phyloP scores from a whole-genome alignment of 2,113 vertebrate species.

The Mugil cephalus region DNA sequence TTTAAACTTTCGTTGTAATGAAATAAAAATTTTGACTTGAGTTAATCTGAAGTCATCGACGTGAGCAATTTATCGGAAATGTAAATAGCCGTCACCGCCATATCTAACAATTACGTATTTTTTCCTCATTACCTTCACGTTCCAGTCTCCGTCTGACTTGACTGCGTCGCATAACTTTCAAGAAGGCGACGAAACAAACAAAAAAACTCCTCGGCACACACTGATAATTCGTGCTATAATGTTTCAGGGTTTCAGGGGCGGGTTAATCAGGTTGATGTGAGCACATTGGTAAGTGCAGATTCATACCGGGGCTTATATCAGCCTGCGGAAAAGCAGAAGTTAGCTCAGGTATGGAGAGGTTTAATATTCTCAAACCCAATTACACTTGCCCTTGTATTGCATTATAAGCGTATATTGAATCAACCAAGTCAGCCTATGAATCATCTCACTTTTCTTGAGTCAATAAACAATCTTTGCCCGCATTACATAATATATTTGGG shows the following conservation, averaged over 20 bases:
- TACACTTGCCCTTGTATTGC: slow-evolving; percentile 68
- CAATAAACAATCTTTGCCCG: slow-evolving; percentile 56
- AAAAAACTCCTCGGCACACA: neutral
- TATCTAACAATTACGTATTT: neutral
- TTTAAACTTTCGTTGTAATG: too few relatives aligned
- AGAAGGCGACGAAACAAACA: neutral
- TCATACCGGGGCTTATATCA: slow-evolving; percentile 57
- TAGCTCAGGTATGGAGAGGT: slow-evolving; percentile 73
- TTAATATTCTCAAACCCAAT: slow-evolving; percentile 76
- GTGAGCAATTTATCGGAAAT: too few relatives aligned
- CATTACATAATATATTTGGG: slow-evolving; percentile 42
- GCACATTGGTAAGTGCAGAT: slow-evolving; percentile 53
- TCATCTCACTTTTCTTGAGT: slow-evolving; percentile 69
- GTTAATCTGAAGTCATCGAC: too few relatives aligned
- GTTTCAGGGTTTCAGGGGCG: slow-evolving; percentile 35
- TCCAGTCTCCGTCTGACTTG: neutral
- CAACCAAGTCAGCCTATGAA: slow-evolving; percentile 64
- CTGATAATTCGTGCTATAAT: slow-evolving; percentile 12
- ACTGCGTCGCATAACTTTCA: neutral
- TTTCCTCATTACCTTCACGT: neutral
- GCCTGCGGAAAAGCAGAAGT: slow-evolving; percentile 53
- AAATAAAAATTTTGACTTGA: too few relatives aligned
- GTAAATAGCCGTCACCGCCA: too few relatives aligned
- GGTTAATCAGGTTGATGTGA: slow-evolving; percentile 60
- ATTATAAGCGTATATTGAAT: slow-evolving; percentile 75